A percentile compares a stretch with the other conserved stretches of the same genome.
These are phyloP conservation scores for Arctia plantaginis DNA, from an alignment of 2,888 invertebrate genomes.

Conservation along the genomic window DNA sequence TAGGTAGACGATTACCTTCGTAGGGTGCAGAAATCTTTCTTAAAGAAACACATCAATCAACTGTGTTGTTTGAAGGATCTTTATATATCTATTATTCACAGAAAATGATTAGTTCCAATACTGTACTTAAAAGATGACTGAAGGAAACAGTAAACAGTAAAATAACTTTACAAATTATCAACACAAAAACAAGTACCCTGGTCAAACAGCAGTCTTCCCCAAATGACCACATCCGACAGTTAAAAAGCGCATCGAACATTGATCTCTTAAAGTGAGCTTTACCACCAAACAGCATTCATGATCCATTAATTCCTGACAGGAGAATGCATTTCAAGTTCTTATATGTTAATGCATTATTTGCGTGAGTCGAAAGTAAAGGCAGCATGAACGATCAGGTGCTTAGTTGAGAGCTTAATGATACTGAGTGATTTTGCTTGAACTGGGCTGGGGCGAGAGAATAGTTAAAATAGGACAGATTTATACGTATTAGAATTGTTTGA, in stretches of 20 bases:
- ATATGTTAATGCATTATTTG: conserved; percentile 71
- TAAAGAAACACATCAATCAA: no score
- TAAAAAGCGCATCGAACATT: conserved; percentile 29
- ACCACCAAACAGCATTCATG: conserved; percentile 45
- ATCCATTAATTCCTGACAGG: conserved; percentile 65
- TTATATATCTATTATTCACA: no score
- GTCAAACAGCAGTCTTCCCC: neutral
- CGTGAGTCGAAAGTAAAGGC: conserved; percentile 54
- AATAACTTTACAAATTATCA: neutral
- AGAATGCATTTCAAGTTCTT: conserved; percentile 62
- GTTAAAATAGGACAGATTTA: neutral
- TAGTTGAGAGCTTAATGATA: conserved; percentile 31
- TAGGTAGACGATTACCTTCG: no score
- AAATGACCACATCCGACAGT: neutral
- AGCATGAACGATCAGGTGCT: conserved; percentile 35
- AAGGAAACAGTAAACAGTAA: neutral
- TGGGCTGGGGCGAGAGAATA: conserved; percentile 1
- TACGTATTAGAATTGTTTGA: neutral
- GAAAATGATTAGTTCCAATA: no score
- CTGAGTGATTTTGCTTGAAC: conserved; percentile 42
- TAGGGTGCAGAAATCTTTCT: no score
- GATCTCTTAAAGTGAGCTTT: conserved; percentile 28
- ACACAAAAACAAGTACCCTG: conserved; percentile 19
- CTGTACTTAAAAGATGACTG: no score
- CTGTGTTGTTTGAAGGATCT: no score